Evolutionary conservation across 2,797 vertebrate species (phyloP).

Genomic region (Hylomyscus alleni): DNA sequence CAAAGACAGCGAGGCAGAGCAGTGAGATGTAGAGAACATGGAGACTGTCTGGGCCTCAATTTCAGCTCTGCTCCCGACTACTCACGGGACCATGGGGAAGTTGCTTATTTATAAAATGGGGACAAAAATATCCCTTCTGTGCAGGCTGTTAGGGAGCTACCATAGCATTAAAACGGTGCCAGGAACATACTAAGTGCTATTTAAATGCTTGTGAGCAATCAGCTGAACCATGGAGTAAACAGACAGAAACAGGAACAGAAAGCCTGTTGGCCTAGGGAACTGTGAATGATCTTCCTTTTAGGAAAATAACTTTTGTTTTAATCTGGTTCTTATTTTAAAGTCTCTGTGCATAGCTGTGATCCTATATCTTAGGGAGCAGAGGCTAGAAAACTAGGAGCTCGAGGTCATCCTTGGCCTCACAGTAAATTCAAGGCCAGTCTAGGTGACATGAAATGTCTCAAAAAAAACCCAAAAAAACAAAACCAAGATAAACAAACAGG

Average conservation of each 20-base stretch:
- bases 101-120: not conserved
- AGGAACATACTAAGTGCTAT: not conserved
- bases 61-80: not conserved
- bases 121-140: not conserved
- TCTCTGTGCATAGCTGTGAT: not conserved
- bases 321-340: slow-evolving; percentile 1
- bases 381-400: not conserved
- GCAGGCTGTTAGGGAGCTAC: not conserved
- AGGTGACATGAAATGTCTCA: not conserved
- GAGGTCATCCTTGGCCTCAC: not conserved
- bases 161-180: not conserved
- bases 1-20: not conserved
- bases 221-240: not conserved
- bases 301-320: not conserved
- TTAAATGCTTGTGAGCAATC: slow-evolving; percentile 8
- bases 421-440: not conserved
- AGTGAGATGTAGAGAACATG: not conserved
- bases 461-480: not conserved
- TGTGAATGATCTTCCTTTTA: not conserved
- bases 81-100: not conserved
- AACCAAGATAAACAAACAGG: not conserved
- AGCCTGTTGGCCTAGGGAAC: not conserved
- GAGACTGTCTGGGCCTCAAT: not conserved
- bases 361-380: not conserved
- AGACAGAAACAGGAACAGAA: not conserved